These are phyloP conservation scores for Cherax destructor DNA, from an alignment of 1,140 invertebrate genomes.

Conservation along the genomic window DNA sequence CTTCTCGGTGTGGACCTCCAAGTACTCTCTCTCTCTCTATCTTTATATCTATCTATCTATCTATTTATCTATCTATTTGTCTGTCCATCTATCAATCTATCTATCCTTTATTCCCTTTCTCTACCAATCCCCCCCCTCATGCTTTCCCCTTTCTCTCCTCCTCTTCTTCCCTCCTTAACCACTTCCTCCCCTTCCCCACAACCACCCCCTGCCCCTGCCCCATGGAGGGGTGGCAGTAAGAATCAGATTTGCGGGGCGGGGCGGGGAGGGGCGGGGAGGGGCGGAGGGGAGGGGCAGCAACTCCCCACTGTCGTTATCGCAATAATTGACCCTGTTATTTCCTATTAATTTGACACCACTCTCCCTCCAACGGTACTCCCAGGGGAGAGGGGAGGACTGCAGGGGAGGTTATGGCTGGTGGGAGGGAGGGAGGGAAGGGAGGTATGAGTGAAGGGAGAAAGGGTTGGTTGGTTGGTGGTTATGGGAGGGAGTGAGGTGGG, in stretches of 20 bases:
- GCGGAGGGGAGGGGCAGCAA: neutral
- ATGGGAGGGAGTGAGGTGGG: no score
- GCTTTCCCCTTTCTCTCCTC: neutral
- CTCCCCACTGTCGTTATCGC: conserved; percentile 50
- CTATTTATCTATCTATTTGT: no score
- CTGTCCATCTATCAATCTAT: no score
- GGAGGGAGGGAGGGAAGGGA: neutral
- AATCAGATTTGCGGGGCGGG: conserved; percentile 9
- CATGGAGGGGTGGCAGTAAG: neutral
- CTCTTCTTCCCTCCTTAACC: neutral
- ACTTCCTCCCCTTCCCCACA: neutral
- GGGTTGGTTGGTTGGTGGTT: no score
- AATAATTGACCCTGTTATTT: conserved; percentile 67
- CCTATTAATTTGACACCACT: conserved; percentile 67
- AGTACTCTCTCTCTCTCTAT: neutral
- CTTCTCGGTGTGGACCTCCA: neutral
- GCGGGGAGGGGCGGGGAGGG: neutral
- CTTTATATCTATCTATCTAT: no score
- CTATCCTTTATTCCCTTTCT: neutral
- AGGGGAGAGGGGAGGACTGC: conserved; percentile 22
- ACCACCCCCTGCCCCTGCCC: neutral
- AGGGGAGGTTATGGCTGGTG: neutral
- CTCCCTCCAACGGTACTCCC: conserved; percentile 34
- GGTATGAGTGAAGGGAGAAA: neutral
- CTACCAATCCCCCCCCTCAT: neutral